A percentile compares a stretch with the other conserved stretches of the same genome.
Conservation (phyloP, 2,797 vertebrate genomes). For the Gephyroberyx darwinii region DNA sequence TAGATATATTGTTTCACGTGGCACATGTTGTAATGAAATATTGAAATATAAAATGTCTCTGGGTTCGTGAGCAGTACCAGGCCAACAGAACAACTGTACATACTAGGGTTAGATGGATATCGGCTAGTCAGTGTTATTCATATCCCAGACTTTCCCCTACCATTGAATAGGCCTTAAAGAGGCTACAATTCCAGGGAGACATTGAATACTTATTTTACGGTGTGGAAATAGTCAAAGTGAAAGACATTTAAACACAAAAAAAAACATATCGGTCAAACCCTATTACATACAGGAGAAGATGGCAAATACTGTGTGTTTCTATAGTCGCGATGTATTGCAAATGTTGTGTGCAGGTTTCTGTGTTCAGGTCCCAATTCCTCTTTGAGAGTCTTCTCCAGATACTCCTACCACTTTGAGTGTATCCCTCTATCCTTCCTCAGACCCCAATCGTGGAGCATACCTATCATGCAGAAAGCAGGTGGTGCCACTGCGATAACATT, state of each 20-base stretch:
- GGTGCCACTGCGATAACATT: constrained; percentile 63
- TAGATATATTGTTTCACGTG: too few relatives aligned
- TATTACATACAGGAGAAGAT: neutral
- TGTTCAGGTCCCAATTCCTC: neutral
- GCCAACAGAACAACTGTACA: neutral
- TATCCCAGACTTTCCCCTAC: too few relatives aligned
- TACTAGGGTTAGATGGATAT: too few relatives aligned
- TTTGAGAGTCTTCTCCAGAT: constrained; percentile 21
- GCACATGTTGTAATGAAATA: too few relatives aligned
- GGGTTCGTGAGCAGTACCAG: neutral
- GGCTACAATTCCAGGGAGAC: too few relatives aligned
- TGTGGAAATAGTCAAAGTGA: too few relatives aligned
- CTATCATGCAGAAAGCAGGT: constrained; percentile 65
- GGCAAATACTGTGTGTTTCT: neutral
- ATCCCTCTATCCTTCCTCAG: constrained; percentile 47
- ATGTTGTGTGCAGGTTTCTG: neutral
- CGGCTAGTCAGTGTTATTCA: too few relatives aligned
- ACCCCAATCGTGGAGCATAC: constrained; percentile 47
- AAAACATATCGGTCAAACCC: too few relatives aligned
- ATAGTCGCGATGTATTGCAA: neutral
- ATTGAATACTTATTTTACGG: too few relatives aligned
- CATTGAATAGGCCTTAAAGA: too few relatives aligned
- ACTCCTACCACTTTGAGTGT: constrained; percentile 30
- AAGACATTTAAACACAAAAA: too few relatives aligned
- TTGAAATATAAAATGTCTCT: too few relatives aligned